Percentiles rank a stretch among this genome's conserved stretches.
Conservation (phyloP, 1,140 invertebrate species). For the Scaptomyza hsui region DNA sequence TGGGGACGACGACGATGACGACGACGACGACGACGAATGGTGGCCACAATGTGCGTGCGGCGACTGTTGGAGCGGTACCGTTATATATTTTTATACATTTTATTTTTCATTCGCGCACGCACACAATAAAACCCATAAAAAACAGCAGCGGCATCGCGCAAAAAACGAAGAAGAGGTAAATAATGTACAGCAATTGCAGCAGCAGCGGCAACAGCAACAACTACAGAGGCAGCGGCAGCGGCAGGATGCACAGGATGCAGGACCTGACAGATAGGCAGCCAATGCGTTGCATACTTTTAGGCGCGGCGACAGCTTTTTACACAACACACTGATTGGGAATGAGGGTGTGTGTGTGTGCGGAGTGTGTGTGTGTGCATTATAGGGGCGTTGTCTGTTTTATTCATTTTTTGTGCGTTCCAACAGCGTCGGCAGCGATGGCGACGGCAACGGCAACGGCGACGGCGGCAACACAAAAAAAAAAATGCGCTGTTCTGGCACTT, state of each 20-base stretch:
- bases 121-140: conserved; percentile 81
- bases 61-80: conserved; percentile 73
- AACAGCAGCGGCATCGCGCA: conserved; percentile 49
- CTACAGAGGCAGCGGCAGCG: neutral
- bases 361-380: conserved; percentile 22
- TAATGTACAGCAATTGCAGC: conserved; percentile 64
- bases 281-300: conserved; percentile 79
- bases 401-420: conserved; percentile 74
- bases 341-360: neutral
- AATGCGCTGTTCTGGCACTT: conserved; percentile 61
- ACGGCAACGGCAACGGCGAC: conserved; percentile 14
- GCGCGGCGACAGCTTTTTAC: conserved; percentile 67
- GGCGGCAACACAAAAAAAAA: conserved; percentile 10
- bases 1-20: conserved; percentile 1
- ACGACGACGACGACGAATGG: conserved; percentile 26
- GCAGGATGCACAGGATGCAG: conserved; percentile 10
- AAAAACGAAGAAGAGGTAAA: conserved; percentile 81
- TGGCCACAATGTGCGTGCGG: conserved; percentile 28
- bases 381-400: conserved; percentile 75
- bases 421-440: conserved; percentile 13
- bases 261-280: conserved; percentile 61
- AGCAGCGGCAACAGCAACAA: neutral
- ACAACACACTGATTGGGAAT: conserved; percentile 30
- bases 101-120: conserved; percentile 82
- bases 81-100: conserved; percentile 83